These are phyloP conservation scores for Mystacornis crossleyi DNA, from an alignment of 2,113 vertebrate species.

Conservation along the genomic window DNA sequence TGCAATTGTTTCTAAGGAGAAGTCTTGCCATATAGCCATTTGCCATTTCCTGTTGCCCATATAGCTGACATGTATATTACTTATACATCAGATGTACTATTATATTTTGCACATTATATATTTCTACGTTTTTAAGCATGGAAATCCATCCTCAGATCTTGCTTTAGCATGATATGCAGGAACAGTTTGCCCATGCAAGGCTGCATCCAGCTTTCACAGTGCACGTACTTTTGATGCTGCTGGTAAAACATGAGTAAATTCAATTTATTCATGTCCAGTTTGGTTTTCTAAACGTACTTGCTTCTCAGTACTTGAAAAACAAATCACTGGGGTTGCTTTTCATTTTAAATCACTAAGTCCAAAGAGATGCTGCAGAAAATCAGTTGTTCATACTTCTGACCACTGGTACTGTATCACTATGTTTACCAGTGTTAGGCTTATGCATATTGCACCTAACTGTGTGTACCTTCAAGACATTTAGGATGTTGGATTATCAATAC, in stretches of 20 bases:
- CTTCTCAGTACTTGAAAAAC: background rate
- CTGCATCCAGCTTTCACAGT: background rate
- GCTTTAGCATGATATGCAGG: background rate
- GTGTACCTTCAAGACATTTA: background rate
- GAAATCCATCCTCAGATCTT: background rate
- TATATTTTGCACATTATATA: background rate
- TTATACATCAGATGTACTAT: background rate
- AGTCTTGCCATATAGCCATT: background rate
- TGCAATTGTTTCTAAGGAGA: background rate
- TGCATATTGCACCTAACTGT: background rate
- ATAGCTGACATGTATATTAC: background rate
- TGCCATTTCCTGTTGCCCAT: background rate
- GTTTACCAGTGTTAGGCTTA: background rate
- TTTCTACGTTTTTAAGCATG: background rate
- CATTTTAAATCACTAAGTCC: background rate
- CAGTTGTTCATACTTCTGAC: background rate
- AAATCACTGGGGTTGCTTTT: background rate
- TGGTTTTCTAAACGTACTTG: background rate
- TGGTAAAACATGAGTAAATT: background rate
- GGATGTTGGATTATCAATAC: background rate
- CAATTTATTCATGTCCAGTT: background rate
- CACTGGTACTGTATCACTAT: background rate
- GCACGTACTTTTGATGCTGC: background rate
- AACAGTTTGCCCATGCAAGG: rapidly evolving
- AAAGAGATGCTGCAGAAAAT: background rate